Evolutionary conservation across 2,888 invertebrate genomes (phyloP).

Genomic region (Hydropsyche betteni): DNA sequence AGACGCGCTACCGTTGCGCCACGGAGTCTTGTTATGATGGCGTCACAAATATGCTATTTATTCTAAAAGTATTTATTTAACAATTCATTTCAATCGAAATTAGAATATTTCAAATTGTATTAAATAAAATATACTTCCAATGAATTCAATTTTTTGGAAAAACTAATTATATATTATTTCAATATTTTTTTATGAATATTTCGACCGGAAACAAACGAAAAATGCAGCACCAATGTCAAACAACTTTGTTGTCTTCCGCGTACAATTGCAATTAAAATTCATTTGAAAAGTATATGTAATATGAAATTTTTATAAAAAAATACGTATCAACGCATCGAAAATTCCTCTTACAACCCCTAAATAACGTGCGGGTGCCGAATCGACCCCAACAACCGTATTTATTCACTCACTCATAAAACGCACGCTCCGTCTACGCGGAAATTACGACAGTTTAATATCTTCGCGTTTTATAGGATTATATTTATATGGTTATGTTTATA

Average conservation of each 20-base stretch:
- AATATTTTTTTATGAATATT: no score
- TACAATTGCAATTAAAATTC: not conserved
- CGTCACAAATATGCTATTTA: not conserved
- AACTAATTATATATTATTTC: no score
- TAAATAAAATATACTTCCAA: no score
- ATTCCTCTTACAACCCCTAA: not conserved
- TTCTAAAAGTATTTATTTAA: no score
- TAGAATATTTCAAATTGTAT: no score
- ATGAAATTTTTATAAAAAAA: not conserved
- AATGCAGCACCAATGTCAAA: no score
- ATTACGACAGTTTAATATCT: conserved; percentile 50
- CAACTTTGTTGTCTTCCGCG: no score
- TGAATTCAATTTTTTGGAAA: no score
- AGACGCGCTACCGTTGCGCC: conserved; percentile 98
- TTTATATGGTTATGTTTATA: conserved; percentile 15
- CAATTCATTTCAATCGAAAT: no score
- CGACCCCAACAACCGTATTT: conserved; percentile 40
- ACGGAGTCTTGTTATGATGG: conserved; percentile 72
- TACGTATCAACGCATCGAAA: not conserved
- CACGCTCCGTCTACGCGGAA: conserved; percentile 41
- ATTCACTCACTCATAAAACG: conserved; percentile 48
- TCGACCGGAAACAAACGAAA: no score
- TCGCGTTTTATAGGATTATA: conserved; percentile 44
- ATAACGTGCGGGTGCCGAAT: not conserved
- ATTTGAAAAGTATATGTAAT: not conserved